Conservation (phyloP, 2,888 invertebrate species). For the Erebia ligea region DNA sequence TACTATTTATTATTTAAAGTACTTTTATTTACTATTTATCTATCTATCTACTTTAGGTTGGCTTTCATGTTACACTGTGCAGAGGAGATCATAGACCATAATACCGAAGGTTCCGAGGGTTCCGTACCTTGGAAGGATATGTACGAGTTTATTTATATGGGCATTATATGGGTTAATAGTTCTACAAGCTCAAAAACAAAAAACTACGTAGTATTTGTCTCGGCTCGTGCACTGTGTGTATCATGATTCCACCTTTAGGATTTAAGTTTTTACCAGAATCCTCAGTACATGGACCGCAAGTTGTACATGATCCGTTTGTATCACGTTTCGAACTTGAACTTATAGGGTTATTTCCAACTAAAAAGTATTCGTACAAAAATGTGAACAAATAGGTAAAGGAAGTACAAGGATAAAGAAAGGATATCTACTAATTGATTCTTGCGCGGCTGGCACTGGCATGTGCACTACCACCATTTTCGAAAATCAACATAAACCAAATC, state of each 20-base stretch:
- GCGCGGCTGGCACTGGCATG: no score
- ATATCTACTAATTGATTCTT: no score
- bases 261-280: constrained; percentile 22
- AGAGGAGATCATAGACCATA: background rate
- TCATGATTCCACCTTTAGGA: constrained; percentile 1
- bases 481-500: no score
- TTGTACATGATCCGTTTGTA: constrained; percentile 29
- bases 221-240: background rate
- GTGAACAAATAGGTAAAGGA: background rate
- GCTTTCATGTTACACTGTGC: background rate
- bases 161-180: no score
- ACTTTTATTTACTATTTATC: background rate
- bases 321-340: constrained; percentile 32
- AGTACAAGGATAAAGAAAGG: background rate
- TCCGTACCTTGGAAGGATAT: background rate
- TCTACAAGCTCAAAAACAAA: background rate
- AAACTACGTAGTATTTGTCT: background rate
- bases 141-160: no score
- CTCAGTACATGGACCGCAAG: constrained; percentile 37
- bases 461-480: no score
- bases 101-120: no score
- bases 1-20: no score
- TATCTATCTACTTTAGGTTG: background rate
- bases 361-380: constrained; percentile 20
- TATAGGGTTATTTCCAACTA: constrained; percentile 37